Evolutionary conservation across 92 coral and sea anemone species (phyloP).

Genomic region (Ricordea florida): DNA sequence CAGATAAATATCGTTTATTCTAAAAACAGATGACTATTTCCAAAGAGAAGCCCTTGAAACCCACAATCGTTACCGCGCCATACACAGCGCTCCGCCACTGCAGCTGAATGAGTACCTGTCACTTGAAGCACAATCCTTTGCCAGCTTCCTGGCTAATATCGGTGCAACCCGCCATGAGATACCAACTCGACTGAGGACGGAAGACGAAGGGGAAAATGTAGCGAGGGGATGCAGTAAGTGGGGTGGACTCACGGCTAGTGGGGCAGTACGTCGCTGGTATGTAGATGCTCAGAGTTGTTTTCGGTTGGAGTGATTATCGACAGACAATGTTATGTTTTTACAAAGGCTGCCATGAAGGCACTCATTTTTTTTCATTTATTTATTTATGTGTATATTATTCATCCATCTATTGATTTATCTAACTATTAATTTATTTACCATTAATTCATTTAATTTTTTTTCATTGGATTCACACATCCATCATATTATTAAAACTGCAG

Average conservation of each 20-base stretch:
- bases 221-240: constrained; percentile 83
- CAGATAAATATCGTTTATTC: no score
- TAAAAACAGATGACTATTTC: constrained; percentile 62
- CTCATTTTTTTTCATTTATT: no score
- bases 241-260: constrained; percentile 67
- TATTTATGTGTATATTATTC: no score
- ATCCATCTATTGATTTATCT: no score
- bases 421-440: no score
- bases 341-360: no score
- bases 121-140: constrained; percentile 68
- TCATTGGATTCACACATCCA: no score
- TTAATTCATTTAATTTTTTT: no score
- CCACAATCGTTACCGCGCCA: constrained; percentile 82
- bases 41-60: constrained; percentile 69
- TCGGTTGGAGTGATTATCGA: no score
- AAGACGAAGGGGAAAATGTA: constrained; percentile 86
- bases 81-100: constrained; percentile 69
- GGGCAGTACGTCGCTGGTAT: constrained; percentile 71
- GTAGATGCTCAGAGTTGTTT: no score
- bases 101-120: constrained; percentile 62
- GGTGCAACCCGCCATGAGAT: constrained; percentile 71
- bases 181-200: constrained; percentile 25
- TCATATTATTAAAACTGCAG: no score
- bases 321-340: no score
- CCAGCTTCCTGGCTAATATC: constrained; percentile 57